Conservation (phyloP, 2,797 vertebrate species). For the Catostomus latipinnis region DNA sequence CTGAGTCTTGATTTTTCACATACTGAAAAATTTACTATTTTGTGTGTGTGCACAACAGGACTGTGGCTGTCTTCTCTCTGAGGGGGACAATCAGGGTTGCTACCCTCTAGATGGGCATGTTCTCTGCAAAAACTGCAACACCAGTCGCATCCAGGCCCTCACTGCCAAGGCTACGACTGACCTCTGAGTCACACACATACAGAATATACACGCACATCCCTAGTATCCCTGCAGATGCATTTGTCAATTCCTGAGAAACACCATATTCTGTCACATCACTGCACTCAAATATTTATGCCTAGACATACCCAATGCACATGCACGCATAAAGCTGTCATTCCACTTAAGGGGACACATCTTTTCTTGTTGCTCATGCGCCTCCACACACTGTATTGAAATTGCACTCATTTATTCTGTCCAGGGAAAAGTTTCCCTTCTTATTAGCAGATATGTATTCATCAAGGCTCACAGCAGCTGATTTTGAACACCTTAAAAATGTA, state of each 20-base stretch:
- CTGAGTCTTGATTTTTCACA: background rate
- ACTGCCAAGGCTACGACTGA: constrained; percentile 98
- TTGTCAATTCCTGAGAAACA: constrained; percentile 15
- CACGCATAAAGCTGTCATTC: constrained; percentile 24
- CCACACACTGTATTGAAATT: constrained; percentile 3
- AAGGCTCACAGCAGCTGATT: background rate
- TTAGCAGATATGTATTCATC: constrained; percentile 9
- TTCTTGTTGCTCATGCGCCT: too few relatives aligned
- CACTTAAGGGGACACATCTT: background rate
- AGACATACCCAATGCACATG: constrained; percentile 20
- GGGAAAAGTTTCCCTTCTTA: background rate
- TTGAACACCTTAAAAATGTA: background rate
- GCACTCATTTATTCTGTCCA: constrained; percentile 38
- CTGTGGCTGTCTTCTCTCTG: constrained; percentile 92
- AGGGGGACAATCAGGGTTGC: constrained; percentile 97
- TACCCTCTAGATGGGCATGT: constrained; percentile 97
- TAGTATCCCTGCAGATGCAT: constrained; percentile 27
- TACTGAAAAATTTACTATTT: background rate
- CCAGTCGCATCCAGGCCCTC: constrained; percentile 91
- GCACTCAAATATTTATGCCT: constrained; percentile 38
- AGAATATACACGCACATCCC: constrained; percentile 33
- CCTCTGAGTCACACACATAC: constrained; percentile 81
- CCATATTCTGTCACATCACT: constrained; percentile 33
- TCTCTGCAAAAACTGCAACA: constrained; percentile 98
- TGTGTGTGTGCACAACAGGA: constrained; percentile 71